A percentile compares a stretch with the other conserved stretches of the same genome.
phyloP scores from a whole-genome alignment of 2,113 vertebrate genomes.

The Plestiodon gilberti region DNA sequence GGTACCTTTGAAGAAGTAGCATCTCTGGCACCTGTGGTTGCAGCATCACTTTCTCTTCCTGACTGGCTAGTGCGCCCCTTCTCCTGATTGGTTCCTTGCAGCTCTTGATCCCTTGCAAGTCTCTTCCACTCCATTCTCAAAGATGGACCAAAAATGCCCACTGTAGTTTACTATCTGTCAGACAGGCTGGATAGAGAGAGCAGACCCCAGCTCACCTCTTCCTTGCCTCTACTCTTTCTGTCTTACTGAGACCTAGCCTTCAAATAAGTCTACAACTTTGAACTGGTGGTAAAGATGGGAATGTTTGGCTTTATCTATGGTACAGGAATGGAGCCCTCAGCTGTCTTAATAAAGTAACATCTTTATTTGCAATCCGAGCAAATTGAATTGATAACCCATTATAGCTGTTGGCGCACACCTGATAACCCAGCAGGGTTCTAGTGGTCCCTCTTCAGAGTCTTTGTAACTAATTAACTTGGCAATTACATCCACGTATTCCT shows the following conservation, averaged over 20 bases:
- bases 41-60: too few species aligned
- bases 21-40: too few species aligned
- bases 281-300: not conserved
- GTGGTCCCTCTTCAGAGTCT: constrained; percentile 53
- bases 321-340: not conserved
- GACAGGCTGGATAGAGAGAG: too few species aligned
- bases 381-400: constrained; percentile 41
- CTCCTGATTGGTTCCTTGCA: too few species aligned
- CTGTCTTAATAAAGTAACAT: not conserved
- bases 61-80: too few species aligned
- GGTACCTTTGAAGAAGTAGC: too few species aligned
- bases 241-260: not conserved
- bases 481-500: constrained; percentile 2
- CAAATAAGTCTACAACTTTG: not conserved
- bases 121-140: too few species aligned
- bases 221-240: too few species aligned
- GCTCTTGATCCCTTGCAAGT: too few species aligned
- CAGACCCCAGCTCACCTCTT: too few species aligned
- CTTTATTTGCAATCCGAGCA: constrained; percentile 18
- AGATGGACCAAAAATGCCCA: too few species aligned
- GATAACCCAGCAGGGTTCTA: constrained; percentile 32
- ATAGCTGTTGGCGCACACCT: constrained; percentile 39
- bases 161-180: too few species aligned
- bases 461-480: constrained; percentile 54
- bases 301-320: not conserved